These are phyloP conservation scores for Matsumyia berberina DNA, from an alignment of 2,888 invertebrate species.

Conservation along the genomic window DNA sequence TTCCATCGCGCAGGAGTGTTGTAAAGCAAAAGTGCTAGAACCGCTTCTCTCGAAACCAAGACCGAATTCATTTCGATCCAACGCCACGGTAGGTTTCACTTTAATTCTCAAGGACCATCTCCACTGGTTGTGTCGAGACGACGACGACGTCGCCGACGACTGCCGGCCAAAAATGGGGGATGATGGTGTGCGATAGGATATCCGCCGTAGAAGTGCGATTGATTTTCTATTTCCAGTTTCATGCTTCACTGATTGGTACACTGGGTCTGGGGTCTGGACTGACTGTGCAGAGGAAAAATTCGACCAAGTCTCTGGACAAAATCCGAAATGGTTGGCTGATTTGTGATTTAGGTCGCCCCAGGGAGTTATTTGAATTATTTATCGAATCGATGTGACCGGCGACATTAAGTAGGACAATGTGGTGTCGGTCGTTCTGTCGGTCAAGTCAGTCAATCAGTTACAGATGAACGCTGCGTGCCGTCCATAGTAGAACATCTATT, in stretches of 20 bases:
- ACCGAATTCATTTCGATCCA: conserved; percentile 42
- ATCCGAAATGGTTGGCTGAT: conserved; percentile 65
- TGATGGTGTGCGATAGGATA: conserved; percentile 57
- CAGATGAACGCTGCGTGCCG: conserved; percentile 48
- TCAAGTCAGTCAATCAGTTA: conserved; percentile 67
- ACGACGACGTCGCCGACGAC: conserved; percentile 18
- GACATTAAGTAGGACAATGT: conserved; percentile 69
- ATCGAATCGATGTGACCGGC: conserved; percentile 66
- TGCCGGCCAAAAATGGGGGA: conserved; percentile 17
- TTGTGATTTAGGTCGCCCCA: conserved; percentile 73
- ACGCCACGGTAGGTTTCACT: conserved; percentile 42
- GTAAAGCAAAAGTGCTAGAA: conserved; percentile 50
- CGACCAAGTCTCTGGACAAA: conserved; percentile 41
- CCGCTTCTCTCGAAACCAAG: conserved; percentile 7
- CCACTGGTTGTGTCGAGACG: conserved; percentile 33
- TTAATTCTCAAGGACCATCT: conserved; percentile 62
- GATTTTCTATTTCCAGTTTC: conserved; percentile 76
- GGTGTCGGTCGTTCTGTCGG: conserved; percentile 51
- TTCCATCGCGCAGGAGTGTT: conserved; percentile 26
- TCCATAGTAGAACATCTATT: conserved; percentile 2
- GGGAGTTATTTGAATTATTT: conserved; percentile 74
- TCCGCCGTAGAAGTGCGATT: conserved; percentile 72
- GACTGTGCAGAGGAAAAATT: background rate
- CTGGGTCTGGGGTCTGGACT: conserved; percentile 10
- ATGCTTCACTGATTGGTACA: conserved; percentile 71